Conservation (phyloP, 2,113 vertebrate species). For the Crotalus viridis region DNA sequence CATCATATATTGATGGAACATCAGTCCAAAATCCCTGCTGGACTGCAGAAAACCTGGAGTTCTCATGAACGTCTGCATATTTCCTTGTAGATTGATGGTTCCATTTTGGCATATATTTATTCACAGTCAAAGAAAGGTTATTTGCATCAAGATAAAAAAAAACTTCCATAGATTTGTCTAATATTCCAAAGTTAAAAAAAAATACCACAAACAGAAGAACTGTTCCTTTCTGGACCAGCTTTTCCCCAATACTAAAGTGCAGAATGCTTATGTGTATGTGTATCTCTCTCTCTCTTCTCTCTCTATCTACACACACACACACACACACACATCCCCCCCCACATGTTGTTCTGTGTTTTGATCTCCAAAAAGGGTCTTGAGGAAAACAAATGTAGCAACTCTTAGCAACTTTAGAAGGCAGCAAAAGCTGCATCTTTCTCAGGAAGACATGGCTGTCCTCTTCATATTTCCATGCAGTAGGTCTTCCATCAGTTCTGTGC, state of each 20-base stretch:
- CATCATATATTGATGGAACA: background rate
- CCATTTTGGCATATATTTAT: background rate
- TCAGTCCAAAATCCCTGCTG: background rate
- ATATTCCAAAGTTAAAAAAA: background rate
- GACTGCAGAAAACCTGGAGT: background rate
- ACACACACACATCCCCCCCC: too few species aligned
- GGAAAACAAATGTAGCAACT: background rate
- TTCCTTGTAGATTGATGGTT: background rate
- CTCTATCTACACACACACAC: too few species aligned
- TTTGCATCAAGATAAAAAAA: background rate
- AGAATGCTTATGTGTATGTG: too few species aligned
- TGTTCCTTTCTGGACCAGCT: background rate
- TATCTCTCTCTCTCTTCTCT: too few species aligned
- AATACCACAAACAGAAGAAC: background rate
- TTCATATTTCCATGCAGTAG: background rate
- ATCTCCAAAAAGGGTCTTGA: background rate
- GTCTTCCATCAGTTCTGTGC: fast-evolving
- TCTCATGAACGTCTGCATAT: background rate
- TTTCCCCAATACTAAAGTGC: background rate
- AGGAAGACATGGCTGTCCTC: background rate
- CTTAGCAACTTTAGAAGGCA: background rate
- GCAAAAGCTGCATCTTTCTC: background rate
- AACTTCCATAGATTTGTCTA: background rate
- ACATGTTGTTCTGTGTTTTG: background rate
- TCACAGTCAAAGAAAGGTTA: background rate